Evolutionary conservation across 2,888 invertebrate species (phyloP), one percentile per base, ranked within the genome.

Genomic region (Rotaria sp.): DNA sequence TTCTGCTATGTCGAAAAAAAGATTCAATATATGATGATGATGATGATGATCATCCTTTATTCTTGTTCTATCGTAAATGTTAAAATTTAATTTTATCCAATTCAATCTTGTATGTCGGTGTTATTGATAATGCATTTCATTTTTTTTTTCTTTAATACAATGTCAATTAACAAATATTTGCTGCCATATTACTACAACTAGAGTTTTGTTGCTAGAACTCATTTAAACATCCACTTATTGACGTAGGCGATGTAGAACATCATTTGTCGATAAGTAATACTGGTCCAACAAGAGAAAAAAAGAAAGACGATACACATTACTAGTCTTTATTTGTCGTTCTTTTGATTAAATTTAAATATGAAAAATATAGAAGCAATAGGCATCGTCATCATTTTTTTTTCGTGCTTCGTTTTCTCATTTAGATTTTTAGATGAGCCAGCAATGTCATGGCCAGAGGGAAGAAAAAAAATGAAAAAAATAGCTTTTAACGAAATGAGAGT

Each of bases 141-240:
- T 30, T 59, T 13, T 59, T 59, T n/a, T 59, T 18, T 67, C 67
- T 35, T 67, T 35, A 67, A 67, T 67, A 35, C 30, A 67, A 35
- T 67, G 67, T 67, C 67, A 67, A 67, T 67, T 8, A 67, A 11
- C 67, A 67, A 67, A 67, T 67, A 67, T 67, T 67, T 35, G 35
- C 67, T 67, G 18, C 5, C 13, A 18, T 67, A 67, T 21, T 35
- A 67, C 7, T 35, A 67, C 18, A 21, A 35, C 67, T 67, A 67
- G 38, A 67, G 0, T 67, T 67, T 67, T 35, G 35, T 35, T 67
- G 21, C 35, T 35, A 67, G 11, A 67, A 67, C 67, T 67, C 67
- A 67, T 67, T 67, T 67, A 67, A 30, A 67, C 35, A 67, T 67
- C 18, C 35, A 67, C 35, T 67, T 18, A 59, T 67, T 67, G 35